Evolutionary conservation across 2,888 invertebrate species (phyloP).

Genomic region (Orchesella flavescens): DNA sequence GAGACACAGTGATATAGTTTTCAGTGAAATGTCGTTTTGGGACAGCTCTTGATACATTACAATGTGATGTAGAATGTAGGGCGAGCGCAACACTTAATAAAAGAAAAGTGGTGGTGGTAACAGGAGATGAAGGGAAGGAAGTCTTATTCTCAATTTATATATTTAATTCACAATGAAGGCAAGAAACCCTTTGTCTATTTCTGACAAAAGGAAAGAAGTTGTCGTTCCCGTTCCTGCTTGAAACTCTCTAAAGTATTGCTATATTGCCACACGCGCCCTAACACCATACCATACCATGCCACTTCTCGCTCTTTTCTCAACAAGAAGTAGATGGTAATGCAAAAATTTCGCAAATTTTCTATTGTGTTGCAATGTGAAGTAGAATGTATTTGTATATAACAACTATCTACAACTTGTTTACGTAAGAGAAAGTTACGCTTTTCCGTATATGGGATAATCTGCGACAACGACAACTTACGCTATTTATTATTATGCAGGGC

Average conservation of each 20-base stretch:
- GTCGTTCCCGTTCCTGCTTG: conserved; percentile 1
- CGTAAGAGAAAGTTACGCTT: not conserved
- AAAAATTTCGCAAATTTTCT: not conserved
- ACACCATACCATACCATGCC: too few species aligned
- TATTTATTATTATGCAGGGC: not conserved
- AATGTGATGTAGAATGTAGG: conserved; percentile 2
- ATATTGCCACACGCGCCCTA: not conserved
- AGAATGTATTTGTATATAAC: not conserved
- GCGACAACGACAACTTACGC: not conserved
- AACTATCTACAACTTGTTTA: not conserved
- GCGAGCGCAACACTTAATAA: not conserved
- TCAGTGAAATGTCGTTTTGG: not conserved
- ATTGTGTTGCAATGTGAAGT: not conserved
- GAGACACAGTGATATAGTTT: conserved; percentile 1
- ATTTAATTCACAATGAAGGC: conserved; percentile 46
- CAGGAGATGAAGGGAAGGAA: conserved; percentile 5
- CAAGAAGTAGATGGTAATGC: not conserved
- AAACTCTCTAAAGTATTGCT: not conserved
- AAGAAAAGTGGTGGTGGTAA: not conserved
- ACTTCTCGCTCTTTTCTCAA: not conserved
- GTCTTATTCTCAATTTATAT: conserved; percentile 40
- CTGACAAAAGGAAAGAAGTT: conserved; percentile 55
- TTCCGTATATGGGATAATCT: not conserved
- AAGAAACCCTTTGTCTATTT: conserved; percentile 30
- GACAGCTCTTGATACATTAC: too few species aligned